Evolutionary conservation across 2,113 vertebrate species (phyloP), one percentile per base, ranked within the genome.

Genomic region (Collichthys lucidus): DNA sequence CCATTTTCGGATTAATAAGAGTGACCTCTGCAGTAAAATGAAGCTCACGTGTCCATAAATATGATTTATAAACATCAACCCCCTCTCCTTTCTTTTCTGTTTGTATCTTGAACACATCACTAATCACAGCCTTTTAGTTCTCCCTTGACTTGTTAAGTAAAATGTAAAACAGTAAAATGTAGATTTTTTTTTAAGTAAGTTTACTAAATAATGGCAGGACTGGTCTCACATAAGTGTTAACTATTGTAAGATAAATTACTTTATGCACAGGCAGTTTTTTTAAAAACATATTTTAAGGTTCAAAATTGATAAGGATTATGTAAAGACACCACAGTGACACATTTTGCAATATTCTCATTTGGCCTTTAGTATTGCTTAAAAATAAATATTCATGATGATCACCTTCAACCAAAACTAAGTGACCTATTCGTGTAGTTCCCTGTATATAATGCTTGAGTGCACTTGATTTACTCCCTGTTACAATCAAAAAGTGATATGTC

Each of bases 361-460:
- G 66, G 35, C 67, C n/a, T 60, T 77, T 10, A 22, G 22, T 35
- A n/a, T 62, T 69, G 42, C 46, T 59, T 75, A 53, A 61, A 64
- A 56, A 55, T 16, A 49, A 17, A 5, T 76, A 72, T 29, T 70
- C 12, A 5, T 71, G 20, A 59, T 67, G 53, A 76, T 31, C 17
- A 64, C 26, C 31, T 72, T 29, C 3, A 86, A 72, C 31, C 22
- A 65, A 77, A 53, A 26, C 31, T 10, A 6, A 72, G 74, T 7
- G 11, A 47, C 44, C 52, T 59, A 52, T 81, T 71, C 56, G 40
- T 61, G 17, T 60, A 31, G 56, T 79, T 50, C 68, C 16, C 40
- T 88, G 67, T 89, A 74, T 49, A 87, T 82, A 77, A 76, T 29
- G 47, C 52, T 71, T 31, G 57, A 80, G 61, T 89, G 66, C 71